Base-by-base conservation (phyloP, 2,113 vertebrate genomes). In the Misgurnus anguillicaudatus region DNA sequence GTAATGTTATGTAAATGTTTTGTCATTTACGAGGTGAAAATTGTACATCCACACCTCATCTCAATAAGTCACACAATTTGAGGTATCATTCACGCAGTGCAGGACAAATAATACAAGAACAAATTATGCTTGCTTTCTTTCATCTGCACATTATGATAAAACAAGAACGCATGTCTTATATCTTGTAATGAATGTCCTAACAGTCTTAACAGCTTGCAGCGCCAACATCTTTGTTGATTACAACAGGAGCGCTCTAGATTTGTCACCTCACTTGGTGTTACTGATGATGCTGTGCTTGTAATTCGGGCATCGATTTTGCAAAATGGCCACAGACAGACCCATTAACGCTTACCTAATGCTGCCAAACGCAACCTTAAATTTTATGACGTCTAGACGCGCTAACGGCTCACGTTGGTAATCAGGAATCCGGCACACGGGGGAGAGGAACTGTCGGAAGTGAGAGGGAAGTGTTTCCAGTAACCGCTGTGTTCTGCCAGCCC, bases 401-500 rank as follows among this genome's bases (percentile, higher is more conserved):
- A 75, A 61, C 41, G 60, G 66, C 55, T 53, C 48, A 24, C 3
- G 13, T 57, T 19, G 36, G 21, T 76, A 64, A 69, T 63, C 77
- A 63, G 19, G 36, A 17, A 68, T 8, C 55, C 69, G 73, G 65
- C 57, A 66, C 63, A 9, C 55, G 41, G 21, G n/a, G 57, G 16
- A 47, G 62, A 66, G 62, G 70, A 80, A 42, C 14, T 57, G 69
- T 64, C 48, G 36, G 17, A 62, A 36, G 61, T 11, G 36, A 73
- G 70, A 53, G 19, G 60, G 19, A 79, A 53, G 75, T 53, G 70
- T 81, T 80, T 80, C 79, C 70, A 78, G 71, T 83, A 80, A 79
- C 67, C 24, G 14, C 72, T 53, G 71, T 38, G 45, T 48, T 83
- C 47, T 74, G 57, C n/a, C 45, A 47, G 66, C 75, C 19, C 60